Base-by-base conservation (phyloP, 2,888 invertebrate species). In the Drosophila quinaria region DNA sequence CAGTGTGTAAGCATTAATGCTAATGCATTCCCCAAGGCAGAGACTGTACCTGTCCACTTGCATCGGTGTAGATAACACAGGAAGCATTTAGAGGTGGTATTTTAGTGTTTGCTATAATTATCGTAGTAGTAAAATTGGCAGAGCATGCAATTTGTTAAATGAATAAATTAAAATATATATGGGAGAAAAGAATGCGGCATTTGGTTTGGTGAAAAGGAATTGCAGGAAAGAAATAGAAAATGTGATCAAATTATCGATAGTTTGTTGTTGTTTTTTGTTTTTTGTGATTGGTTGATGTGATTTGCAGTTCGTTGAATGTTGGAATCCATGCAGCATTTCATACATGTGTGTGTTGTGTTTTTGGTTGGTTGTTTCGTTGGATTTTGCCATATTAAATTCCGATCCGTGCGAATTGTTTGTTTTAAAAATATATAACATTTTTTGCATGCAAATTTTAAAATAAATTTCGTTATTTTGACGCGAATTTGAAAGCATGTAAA, bases 51-150 rank as follows among this genome's bases (percentile, higher is more conserved):
- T 97, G 97, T 96, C 97, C 97, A 95, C 96, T 96, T 94, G 96
- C 96, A 95, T 97, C 97, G 95, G 97, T 97, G 96, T 97, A 97
- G 95, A 96, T 96, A 95, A 97, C 97, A 95, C 96, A 97, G 94
- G 96, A 96, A 95, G 97, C 97, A 94, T 97, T 97, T 94, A 95
- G 95, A 93, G 97, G 96, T 94, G 76, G 64, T 33, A 96, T 95
- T 95, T 96, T 94, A 93, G 87, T 90, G 78, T 88, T 82, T 74
- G 92, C 92, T 91, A 85, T 58, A 63, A 54, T 63, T 58, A 71
- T 76, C 58, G 64, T 61, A 63, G 46, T 66, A 41, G 41, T 22
- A 49, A 59, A n/a, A 39, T 47, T 29, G 46, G 58, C 69, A 76
- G 70, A 75, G 70, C 61, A 75, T 69, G 69, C 70, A 67, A 58